Evolutionary conservation across 1,140 invertebrate genomes (phyloP).

Genomic region (Drosophila repleta): DNA sequence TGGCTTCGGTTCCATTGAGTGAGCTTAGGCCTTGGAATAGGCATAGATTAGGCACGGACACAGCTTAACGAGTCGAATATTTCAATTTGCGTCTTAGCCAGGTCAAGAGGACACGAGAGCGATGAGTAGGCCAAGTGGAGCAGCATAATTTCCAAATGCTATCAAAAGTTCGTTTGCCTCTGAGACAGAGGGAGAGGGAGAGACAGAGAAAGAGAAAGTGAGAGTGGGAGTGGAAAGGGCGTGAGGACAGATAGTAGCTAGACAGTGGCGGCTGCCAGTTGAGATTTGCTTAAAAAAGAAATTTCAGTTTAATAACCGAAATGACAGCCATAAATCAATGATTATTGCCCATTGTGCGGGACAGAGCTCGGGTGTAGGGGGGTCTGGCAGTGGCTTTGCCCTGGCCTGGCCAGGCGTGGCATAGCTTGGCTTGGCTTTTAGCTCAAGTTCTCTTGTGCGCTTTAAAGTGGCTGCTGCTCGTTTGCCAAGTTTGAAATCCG

Average conservation of each 20-base stretch:
- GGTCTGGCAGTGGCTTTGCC: background rate
- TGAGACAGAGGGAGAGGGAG: background rate
- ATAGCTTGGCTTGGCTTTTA: background rate
- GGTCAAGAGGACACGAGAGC: constrained; percentile 39
- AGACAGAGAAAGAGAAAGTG: constrained; percentile 1
- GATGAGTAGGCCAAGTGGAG: constrained; percentile 28
- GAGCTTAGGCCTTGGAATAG: background rate
- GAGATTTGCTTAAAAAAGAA: constrained; percentile 35
- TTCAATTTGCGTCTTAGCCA: constrained; percentile 51
- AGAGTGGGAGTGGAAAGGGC: background rate
- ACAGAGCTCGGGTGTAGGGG: background rate
- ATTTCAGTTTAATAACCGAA: constrained; percentile 49
- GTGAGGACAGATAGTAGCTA: background rate
- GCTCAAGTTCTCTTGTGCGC: constrained; percentile 25
- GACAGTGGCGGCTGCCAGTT: constrained; percentile 30
- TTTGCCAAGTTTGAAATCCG: constrained; percentile 29
- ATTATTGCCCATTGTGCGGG: constrained; percentile 45
- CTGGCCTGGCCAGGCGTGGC: too few relatives aligned
- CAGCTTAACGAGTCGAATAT: constrained; percentile 38
- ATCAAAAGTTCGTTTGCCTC: constrained; percentile 33
- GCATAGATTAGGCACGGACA: constrained; percentile 50
- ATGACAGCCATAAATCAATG: constrained; percentile 66
- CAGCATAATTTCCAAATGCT: constrained; percentile 29
- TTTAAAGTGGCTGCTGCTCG: constrained; percentile 35
- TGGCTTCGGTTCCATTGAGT: constrained; percentile 12